A percentile compares a stretch with the other conserved stretches of the same genome.
phyloP scores from a whole-genome alignment of 2,888 invertebrate species.

The Dicranocentrus wangi region DNA sequence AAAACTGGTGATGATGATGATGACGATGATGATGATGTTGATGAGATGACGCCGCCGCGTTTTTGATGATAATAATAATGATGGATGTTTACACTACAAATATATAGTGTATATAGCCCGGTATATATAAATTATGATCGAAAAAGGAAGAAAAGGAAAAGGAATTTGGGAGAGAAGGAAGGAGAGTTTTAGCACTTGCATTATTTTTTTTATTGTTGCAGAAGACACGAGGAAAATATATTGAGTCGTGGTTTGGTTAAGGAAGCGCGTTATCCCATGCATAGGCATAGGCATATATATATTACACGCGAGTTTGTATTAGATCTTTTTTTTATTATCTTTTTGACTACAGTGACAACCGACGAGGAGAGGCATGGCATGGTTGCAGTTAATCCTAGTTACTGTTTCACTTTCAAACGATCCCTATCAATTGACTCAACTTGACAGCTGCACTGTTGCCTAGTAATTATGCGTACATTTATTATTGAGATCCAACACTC shows the following conservation, averaged over 20 bases:
- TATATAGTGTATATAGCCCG: too few relatives aligned
- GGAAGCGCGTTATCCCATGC: too few relatives aligned
- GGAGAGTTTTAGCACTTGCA: conserved; percentile 12
- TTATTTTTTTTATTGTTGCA: background rate
- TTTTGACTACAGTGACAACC: too few relatives aligned
- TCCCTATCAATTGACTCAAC: conserved; percentile 23
- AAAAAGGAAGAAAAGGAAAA: conserved; percentile 42
- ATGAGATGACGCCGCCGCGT: too few relatives aligned
- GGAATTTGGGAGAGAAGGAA: conserved; percentile 13
- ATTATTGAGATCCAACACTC: conserved; percentile 31
- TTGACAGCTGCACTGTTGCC: conserved; percentile 20
- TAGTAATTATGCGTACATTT: conserved; percentile 33
- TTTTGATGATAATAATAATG: conserved; percentile 19
- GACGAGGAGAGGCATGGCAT: too few relatives aligned
- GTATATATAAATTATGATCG: conserved; percentile 21
- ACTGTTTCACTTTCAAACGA: conserved; percentile 36
- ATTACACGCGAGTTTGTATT: too few relatives aligned
- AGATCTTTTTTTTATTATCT: too few relatives aligned
- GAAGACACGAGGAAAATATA: background rate
- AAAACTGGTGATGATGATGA: conserved; percentile 23
- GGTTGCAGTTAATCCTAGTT: background rate
- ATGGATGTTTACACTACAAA: conserved; percentile 20
- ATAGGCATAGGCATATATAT: too few relatives aligned
- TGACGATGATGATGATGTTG: conserved; percentile 5
- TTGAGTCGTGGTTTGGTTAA: background rate